These are phyloP conservation scores for Congeria kusceri DNA, from an alignment of 2,888 invertebrate species.

Conservation along the genomic window DNA sequence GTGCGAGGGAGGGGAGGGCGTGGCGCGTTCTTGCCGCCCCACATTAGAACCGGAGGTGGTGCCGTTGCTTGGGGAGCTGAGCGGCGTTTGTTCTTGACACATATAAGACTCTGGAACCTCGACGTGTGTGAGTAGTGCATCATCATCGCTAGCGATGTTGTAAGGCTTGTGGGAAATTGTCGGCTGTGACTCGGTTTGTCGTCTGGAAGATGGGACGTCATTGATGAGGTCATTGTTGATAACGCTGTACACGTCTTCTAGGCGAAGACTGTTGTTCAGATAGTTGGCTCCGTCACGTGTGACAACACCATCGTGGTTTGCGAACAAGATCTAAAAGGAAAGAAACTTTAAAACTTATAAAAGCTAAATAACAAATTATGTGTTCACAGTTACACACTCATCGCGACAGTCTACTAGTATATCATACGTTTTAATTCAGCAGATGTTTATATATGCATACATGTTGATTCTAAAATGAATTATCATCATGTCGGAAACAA, in stretches of 20 bases:
- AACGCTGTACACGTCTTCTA: constrained; percentile 57
- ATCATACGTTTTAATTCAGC: no score
- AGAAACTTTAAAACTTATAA: no score
- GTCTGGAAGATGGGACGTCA: constrained; percentile 11
- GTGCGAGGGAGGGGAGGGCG: constrained; percentile 46
- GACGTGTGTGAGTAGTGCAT: neutral
- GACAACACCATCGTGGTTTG: constrained; percentile 30
- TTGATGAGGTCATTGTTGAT: constrained; percentile 42
- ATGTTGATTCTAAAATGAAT: no score
- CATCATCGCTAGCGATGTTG: neutral
- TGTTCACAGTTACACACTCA: no score
- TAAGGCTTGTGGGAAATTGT: neutral
- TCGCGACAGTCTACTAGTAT: no score
- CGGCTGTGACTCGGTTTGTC: neutral
- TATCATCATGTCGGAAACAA: no score
- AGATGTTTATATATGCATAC: no score
- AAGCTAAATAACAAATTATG: no score
- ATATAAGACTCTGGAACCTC: neutral
- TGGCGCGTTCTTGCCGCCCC: constrained; percentile 26
- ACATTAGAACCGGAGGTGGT: neutral
- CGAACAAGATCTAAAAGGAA: constrained; percentile 30
- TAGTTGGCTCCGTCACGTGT: constrained; percentile 23
- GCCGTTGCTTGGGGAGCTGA: constrained; percentile 2
- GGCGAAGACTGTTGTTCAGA: constrained; percentile 44
- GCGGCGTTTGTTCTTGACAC: neutral